phyloP scores from a whole-genome alignment of 1,140 invertebrate genomes.

The Acromyrmex charruanus region DNA sequence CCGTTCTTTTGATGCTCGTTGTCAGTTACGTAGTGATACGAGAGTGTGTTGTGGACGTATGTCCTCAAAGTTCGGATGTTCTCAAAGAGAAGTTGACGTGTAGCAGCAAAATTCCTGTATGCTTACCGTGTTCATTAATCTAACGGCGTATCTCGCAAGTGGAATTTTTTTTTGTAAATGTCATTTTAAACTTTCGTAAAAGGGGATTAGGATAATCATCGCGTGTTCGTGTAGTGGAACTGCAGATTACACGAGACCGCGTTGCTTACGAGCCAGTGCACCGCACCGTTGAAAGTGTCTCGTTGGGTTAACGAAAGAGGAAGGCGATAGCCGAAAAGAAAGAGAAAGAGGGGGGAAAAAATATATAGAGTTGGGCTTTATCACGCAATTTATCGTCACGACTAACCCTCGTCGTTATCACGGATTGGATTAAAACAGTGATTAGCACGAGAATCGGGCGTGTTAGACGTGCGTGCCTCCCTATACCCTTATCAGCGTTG shows the following conservation, averaged over 20 bases:
- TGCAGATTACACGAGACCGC: conserved; percentile 45
- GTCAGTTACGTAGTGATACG: not conserved
- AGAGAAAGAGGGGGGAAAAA: not conserved
- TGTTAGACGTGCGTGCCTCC: conserved; percentile 79
- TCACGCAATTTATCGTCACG: conserved; percentile 78
- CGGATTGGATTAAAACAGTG: conserved; percentile 81
- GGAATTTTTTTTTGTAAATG: conserved; percentile 44
- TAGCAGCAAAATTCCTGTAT: too few relatives aligned
- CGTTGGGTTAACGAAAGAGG: conserved; percentile 47
- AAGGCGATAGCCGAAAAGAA: not conserved
- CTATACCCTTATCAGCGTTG: conserved; percentile 76
- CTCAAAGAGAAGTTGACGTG: conserved; percentile 3
- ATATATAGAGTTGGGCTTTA: conserved; percentile 63
- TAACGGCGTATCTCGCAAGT: conserved; percentile 20
- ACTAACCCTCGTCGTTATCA: conserved; percentile 77
- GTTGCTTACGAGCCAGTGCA: conserved; percentile 29
- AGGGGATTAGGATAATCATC: conserved; percentile 54
- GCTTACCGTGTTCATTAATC: conserved; percentile 39
- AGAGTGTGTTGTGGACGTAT: not conserved
- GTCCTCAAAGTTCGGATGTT: not conserved
- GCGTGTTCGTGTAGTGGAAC: conserved; percentile 59
- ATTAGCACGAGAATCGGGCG: conserved; percentile 79
- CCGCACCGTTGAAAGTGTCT: conserved; percentile 64
- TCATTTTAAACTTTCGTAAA: conserved; percentile 49
- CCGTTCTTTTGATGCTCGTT: too few relatives aligned